phyloP scores from a whole-genome alignment of 2,113 vertebrate genomes.

The Phyllopteryx taeniolatus region DNA sequence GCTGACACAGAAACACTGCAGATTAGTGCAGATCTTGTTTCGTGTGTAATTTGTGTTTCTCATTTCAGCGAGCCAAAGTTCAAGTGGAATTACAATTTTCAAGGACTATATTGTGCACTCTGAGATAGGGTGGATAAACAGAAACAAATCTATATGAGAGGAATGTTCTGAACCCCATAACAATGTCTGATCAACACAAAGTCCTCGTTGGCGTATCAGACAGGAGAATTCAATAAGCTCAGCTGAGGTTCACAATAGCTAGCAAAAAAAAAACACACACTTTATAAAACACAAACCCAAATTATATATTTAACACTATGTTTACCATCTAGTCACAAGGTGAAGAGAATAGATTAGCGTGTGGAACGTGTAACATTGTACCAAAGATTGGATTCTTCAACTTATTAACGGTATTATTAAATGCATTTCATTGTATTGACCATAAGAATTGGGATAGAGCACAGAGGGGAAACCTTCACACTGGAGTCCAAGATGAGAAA shows the following conservation, averaged over 20 bases:
- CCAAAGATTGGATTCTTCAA: background rate
- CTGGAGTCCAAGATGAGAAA: background rate
- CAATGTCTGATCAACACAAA: background rate
- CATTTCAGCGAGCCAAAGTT: background rate
- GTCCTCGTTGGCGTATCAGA: background rate
- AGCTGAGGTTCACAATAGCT: background rate
- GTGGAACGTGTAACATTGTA: background rate
- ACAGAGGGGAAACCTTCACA: background rate
- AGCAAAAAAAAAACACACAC: background rate
- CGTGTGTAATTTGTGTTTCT: background rate
- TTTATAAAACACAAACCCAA: background rate
- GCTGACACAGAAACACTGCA: background rate
- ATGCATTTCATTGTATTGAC: background rate
- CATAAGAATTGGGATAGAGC: background rate
- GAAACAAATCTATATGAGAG: background rate
- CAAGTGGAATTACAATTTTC: background rate
- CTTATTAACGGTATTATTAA: background rate
- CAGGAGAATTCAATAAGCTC: background rate
- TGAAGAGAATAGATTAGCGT: background rate
- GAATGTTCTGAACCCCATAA: background rate
- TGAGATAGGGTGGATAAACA: too few relatives aligned
- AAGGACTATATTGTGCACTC: background rate
- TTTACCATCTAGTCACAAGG: background rate
- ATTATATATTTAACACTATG: background rate
- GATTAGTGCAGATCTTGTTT: background rate